Evolutionary conservation across 2,888 invertebrate genomes (phyloP), one percentile per base, ranked within the genome.

Genomic region (Hirtodrosophila confusa): DNA sequence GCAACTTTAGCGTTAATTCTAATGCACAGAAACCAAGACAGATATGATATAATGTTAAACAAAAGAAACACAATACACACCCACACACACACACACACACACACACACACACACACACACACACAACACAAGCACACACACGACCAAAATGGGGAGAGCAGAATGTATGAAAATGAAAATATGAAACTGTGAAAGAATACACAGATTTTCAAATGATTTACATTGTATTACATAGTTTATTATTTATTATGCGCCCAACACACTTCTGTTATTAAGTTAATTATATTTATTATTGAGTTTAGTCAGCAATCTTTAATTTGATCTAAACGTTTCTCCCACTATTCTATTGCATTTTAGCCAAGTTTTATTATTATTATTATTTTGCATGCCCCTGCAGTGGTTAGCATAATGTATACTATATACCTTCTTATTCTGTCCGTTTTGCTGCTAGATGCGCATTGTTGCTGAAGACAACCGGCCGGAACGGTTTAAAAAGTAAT

Each of bases 201-300:
- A 43, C 31, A 39, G 54, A 37, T 33, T 12, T 57, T 51, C 39
- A 69, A 60, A 35, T 43, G 49, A 48, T 51, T 55, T 58, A 60
- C 60, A 43, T 54, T 74, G 31, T 65, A 56, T 73, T 65, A 61
- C 45, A 62, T 78, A 57, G 73, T 40, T 78, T 73, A 73, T 80
- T 84, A 84, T 84, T 83, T 83, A 83, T 80, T 83, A 63, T 65
- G 55, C 64, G 73, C 60, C 61, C 60, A 43, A 45, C 43, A 57
- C 41, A 47, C 44, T 49, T 78, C 7, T 82, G 84, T 80, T 80
- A 75, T 83, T 80, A 84, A 84, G 84, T 68, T 78, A 56, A 63
- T 61, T 56, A 60, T 80, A 80, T 80, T 80, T 80, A 80, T 80
- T 73, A 60, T 66, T 60, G 57, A 70, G 66, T 70, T 80, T 70